phyloP scores from a whole-genome alignment of 2,797 vertebrate species.

The Protonibea diacanthus region DNA sequence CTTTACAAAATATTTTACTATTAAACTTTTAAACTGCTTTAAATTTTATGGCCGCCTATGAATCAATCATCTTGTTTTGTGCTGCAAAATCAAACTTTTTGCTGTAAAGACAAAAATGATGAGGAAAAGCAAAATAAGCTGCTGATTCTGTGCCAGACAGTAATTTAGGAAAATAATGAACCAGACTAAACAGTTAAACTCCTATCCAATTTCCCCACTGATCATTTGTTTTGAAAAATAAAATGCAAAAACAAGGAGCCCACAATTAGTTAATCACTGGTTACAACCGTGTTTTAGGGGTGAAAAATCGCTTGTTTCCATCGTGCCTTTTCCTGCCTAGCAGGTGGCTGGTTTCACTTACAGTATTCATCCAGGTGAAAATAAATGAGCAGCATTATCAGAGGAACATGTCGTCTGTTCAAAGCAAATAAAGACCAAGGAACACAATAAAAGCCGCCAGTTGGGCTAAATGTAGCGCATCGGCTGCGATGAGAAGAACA shows the following conservation, averaged over 20 bases:
- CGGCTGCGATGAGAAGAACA: constrained; percentile 62
- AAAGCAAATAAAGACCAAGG: constrained; percentile 56
- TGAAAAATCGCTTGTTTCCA: constrained; percentile 14
- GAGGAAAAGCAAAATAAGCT: constrained; percentile 6
- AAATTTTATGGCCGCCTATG: too few species aligned
- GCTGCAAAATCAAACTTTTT: neutral
- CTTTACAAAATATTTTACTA: too few species aligned
- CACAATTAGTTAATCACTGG: constrained; percentile 21
- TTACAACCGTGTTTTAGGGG: neutral
- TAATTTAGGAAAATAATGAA: neutral
- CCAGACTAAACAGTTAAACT: constrained; percentile 15
- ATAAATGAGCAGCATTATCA: constrained; percentile 59
- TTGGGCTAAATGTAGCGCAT: constrained; percentile 73
- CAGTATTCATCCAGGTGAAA: constrained; percentile 53
- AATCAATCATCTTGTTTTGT: too few species aligned
- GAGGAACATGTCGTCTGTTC: constrained; percentile 57
- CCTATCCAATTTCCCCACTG: neutral
- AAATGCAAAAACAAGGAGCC: constrained; percentile 35
- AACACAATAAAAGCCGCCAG: constrained; percentile 58
- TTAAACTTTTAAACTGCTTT: too few species aligned
- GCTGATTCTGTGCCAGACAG: neutral
- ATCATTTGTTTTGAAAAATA: constrained; percentile 27
- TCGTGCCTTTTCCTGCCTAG: constrained; percentile 16
- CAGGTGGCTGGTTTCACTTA: constrained; percentile 63
- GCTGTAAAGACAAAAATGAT: neutral